These are phyloP conservation scores for Tachuris rubrigastra DNA, from an alignment of 2,113 vertebrate genomes.

Conservation along the genomic window DNA sequence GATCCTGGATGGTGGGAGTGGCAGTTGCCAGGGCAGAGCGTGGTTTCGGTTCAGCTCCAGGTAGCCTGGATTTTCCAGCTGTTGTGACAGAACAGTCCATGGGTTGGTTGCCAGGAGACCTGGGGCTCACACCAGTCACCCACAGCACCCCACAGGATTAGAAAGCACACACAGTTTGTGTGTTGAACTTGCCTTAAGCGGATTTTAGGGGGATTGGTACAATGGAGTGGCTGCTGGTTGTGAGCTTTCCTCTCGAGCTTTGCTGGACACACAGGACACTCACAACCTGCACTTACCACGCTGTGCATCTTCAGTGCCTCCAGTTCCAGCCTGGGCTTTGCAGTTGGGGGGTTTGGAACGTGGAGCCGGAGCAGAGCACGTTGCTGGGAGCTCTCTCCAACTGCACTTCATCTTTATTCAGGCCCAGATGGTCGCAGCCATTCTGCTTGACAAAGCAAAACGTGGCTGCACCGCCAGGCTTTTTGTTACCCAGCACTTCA, in stretches of 20 bases:
- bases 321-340: background rate
- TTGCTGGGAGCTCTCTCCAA: slow-evolving; percentile 34
- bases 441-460: slow-evolving; percentile 63
- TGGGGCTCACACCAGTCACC: background rate
- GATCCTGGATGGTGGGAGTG: background rate
- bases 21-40: background rate
- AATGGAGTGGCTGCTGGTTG: background rate
- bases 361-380: background rate
- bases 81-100: background rate
- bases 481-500: background rate
- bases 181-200: background rate
- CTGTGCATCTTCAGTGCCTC: background rate
- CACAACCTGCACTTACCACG: background rate
- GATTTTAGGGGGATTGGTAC: background rate
- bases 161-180: background rate
- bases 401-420: slow-evolving; percentile 60
- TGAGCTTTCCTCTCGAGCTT: background rate
- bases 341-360: background rate
- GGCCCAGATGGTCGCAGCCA: slow-evolving; percentile 53
- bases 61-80: background rate
- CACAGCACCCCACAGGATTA: rapidly evolving
- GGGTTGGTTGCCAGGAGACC: background rate
- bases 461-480: background rate
- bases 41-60: background rate
- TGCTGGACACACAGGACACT: background rate